These are phyloP conservation scores for Boleophthalmus pectinirostris DNA, from an alignment of 2,113 vertebrate species.

Conservation along the genomic window DNA sequence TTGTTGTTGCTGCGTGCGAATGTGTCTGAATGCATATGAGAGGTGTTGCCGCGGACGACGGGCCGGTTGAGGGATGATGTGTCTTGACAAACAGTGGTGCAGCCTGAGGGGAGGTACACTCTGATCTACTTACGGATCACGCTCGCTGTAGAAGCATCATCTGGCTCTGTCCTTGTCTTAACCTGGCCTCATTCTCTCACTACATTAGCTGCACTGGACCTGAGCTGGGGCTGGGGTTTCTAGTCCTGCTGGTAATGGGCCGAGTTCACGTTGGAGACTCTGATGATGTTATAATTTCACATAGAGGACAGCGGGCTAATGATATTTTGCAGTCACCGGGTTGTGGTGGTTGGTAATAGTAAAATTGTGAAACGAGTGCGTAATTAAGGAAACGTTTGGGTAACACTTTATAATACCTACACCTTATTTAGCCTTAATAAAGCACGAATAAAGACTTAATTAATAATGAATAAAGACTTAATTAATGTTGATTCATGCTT, in stretches of 20 bases:
- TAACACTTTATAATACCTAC: no score
- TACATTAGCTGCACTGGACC: conserved; percentile 12
- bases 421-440: no score
- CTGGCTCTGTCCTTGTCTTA: conserved; percentile 27
- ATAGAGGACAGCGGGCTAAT: no score
- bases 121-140: conserved; percentile 36
- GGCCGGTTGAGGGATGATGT: conserved; percentile 53
- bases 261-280: no score
- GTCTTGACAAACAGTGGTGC: conserved; percentile 52
- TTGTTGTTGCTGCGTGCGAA: background rate
- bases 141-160: conserved; percentile 29
- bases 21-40: conserved; percentile 10
- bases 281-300: no score
- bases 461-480: no score
- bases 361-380: no score
- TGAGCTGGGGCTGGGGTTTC: background rate
- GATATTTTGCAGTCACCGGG: no score
- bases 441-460: no score
- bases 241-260: background rate
- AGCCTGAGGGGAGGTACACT: conserved; percentile 38
- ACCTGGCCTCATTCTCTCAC: conserved; percentile 32
- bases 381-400: no score
- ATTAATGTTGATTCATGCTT: no score
- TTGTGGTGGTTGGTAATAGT: no score
- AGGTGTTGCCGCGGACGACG: conserved; percentile 50